Conservation (phyloP, 2,888 invertebrate species). For the Drosophila sordidula region DNA sequence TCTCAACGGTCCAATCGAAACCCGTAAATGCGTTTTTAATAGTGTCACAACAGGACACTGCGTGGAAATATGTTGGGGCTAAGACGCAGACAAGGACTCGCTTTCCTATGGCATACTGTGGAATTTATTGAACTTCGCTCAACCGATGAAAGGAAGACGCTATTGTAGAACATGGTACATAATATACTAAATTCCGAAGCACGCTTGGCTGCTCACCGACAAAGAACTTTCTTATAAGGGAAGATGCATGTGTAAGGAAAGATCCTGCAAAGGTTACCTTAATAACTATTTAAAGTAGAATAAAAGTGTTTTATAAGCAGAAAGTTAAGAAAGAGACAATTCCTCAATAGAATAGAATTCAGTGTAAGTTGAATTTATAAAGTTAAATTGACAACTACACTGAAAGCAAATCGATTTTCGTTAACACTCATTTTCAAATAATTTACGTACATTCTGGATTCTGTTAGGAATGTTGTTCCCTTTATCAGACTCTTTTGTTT, state of each 20-base stretch:
- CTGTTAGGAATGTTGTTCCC: no score
- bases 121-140: constrained; percentile 25
- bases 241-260: neutral
- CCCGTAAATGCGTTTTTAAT: constrained; percentile 69
- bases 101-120: constrained; percentile 5
- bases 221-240: constrained; percentile 8
- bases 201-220: constrained; percentile 29
- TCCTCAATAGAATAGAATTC: no score
- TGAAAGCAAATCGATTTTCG: no score
- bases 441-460: no score
- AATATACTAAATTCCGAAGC: constrained; percentile 19
- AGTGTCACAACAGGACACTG: constrained; percentile 66
- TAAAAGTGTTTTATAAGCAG: neutral
- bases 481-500: no score
- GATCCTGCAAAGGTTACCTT: neutral
- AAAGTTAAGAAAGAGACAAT: no score
- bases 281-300: neutral
- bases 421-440: no score
- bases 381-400: no score
- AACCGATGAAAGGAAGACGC: constrained; percentile 11
- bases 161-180: neutral
- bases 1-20: constrained; percentile 20
- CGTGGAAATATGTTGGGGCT: neutral
- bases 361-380: no score
- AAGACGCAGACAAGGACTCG: constrained; percentile 2